A percentile compares a stretch with the other conserved stretches of the same genome.
Conservation (phyloP, 2,888 invertebrate species). For the Zootermopsis nevadensis region DNA sequence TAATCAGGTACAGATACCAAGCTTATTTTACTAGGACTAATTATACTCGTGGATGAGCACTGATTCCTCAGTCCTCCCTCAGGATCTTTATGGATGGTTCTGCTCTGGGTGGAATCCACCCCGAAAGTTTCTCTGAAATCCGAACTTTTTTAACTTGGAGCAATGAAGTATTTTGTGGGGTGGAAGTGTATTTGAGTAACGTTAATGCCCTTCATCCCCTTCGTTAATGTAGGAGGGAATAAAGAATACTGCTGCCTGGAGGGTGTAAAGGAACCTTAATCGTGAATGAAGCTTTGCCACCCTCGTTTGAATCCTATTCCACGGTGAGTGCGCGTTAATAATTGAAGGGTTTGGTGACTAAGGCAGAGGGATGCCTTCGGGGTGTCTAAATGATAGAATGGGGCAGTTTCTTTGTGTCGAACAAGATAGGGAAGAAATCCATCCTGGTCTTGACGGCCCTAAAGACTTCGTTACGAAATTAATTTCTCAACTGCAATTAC, state of each 20-base stretch:
- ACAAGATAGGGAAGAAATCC: not conserved
- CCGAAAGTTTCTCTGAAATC: not conserved
- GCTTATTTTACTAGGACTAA: not conserved
- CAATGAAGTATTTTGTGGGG: slow-evolving; percentile 8
- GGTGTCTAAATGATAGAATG: not conserved
- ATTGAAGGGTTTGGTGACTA: slow-evolving; percentile 27
- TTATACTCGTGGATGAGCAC: not conserved
- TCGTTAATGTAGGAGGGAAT: slow-evolving; percentile 3
- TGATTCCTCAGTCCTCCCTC: not conserved
- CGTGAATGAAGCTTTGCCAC: slow-evolving; percentile 35
- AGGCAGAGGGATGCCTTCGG: not conserved
- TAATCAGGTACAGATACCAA: not conserved
- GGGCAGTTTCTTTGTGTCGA: slow-evolving; percentile 3
- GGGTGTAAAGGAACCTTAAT: slow-evolving; percentile 31
- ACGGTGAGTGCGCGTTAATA: slow-evolving; percentile 33
- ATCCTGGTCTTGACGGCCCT: not conserved
- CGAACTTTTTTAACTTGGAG: not conserved
- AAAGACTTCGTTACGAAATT: slow-evolving; percentile 12
- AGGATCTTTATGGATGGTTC: not conserved
- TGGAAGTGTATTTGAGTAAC: slow-evolving; percentile 21
- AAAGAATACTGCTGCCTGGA: not conserved
- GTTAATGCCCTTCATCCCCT: slow-evolving; percentile 4
- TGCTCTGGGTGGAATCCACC: not conserved
- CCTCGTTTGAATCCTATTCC: slow-evolving; percentile 37
- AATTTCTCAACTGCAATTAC: slow-evolving; percentile 8